Conservation (phyloP, 2,113 vertebrate species). For the Vidua chalybeata region DNA sequence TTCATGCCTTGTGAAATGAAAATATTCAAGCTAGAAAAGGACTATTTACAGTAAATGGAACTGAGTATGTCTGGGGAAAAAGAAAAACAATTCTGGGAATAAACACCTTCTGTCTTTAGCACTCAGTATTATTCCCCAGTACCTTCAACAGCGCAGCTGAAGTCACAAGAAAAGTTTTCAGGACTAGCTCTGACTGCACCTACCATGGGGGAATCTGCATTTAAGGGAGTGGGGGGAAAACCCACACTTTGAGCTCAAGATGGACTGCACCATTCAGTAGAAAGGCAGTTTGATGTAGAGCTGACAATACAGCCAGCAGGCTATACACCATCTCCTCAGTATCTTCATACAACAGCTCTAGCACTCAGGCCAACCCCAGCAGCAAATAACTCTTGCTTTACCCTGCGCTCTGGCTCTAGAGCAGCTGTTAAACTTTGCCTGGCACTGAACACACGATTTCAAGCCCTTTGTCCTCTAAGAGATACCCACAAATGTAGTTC, state of each 20-base stretch:
- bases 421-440: neutral
- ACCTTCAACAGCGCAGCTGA: neutral
- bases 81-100: neutral
- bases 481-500: slow-evolving; percentile 43
- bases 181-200: neutral
- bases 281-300: neutral
- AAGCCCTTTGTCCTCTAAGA: slow-evolving; percentile 55
- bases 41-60: neutral
- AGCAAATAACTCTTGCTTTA: neutral
- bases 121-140: neutral
- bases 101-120: neutral
- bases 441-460: neutral
- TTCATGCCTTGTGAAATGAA: neutral
- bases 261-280: neutral
- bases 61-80: neutral
- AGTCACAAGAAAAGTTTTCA: neutral
- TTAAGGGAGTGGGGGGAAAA: fast-evolving
- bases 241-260: neutral
- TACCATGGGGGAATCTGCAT: neutral
- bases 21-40: neutral
- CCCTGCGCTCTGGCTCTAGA: neutral
- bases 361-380: neutral
- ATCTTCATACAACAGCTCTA: neutral
- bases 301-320: neutral
- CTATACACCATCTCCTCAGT: neutral